Conservation (phyloP, 2,113 vertebrate genomes). For the Alces alces region DNA sequence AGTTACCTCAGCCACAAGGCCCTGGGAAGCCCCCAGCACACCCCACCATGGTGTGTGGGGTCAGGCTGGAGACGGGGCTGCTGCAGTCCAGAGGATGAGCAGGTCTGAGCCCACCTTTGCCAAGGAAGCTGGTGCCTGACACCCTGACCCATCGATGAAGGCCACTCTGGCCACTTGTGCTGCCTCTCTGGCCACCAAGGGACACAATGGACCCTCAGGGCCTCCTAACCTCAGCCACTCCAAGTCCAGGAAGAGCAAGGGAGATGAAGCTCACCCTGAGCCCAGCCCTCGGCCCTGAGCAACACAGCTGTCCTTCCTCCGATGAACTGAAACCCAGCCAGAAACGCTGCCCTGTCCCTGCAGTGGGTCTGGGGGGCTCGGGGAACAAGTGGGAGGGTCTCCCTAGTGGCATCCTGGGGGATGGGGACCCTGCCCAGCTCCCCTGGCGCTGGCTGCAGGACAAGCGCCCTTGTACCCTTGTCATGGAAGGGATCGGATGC, state of each 20-base stretch:
- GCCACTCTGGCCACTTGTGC: neutral
- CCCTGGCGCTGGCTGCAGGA: neutral
- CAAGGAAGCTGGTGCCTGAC: neutral
- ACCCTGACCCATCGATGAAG: neutral
- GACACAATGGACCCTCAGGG: neutral
- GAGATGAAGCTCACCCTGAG: neutral
- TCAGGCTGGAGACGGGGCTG: neutral
- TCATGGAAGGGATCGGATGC: neutral
- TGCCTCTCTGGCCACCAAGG: neutral
- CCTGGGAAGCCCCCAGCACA: fast-evolving
- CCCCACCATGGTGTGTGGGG: neutral
- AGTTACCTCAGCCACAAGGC: neutral
- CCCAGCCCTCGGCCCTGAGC: neutral
- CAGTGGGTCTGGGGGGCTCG: neutral
- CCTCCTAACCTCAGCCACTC: neutral
- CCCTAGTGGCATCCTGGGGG: neutral
- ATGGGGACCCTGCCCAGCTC: neutral
- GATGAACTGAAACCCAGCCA: neutral
- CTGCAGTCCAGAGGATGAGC: neutral
- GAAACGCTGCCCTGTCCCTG: neutral
- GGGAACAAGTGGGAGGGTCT: neutral
- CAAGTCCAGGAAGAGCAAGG: neutral
- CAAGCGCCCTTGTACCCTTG: fast-evolving
- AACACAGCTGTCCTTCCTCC: neutral
- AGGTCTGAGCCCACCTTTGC: neutral